Evolutionary conservation across 1,140 invertebrate genomes (phyloP).

Genomic region (Cyclargus thomasi): DNA sequence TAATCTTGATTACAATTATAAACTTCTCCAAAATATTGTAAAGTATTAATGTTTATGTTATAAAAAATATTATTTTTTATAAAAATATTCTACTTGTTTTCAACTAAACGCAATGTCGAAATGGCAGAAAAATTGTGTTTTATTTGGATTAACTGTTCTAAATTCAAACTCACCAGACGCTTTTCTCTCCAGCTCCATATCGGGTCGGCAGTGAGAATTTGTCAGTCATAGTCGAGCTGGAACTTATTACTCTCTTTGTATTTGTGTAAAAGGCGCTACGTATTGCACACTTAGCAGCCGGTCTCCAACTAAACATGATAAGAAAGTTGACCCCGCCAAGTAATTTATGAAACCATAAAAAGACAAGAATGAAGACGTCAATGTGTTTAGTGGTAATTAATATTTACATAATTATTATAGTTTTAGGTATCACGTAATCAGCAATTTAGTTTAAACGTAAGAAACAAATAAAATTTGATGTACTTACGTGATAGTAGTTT

Average conservation of each 20-base stretch:
- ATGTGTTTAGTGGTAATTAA: neutral
- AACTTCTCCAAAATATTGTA: no score
- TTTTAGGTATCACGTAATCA: neutral
- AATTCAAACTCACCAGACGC: no score
- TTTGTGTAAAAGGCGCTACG: neutral
- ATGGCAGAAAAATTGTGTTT: no score
- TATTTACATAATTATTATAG: neutral
- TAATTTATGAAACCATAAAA: neutral
- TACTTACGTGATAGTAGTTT: neutral
- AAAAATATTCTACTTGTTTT: no score
- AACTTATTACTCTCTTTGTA: constrained; percentile 18
- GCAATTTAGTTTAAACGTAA: neutral
- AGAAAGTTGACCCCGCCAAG: constrained; percentile 4
- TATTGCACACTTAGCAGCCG: neutral
- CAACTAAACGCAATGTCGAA: no score
- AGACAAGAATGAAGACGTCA: neutral
- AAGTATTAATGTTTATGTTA: no score
- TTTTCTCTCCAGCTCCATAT: constrained; percentile 69
- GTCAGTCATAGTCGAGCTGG: constrained; percentile 39
- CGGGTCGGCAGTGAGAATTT: no score
- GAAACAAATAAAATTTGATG: neutral
- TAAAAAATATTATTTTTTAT: no score
- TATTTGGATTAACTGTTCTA: no score
- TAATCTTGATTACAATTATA: no score
- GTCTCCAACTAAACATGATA: constrained; percentile 47